Evolutionary conservation across 2,113 vertebrate species (phyloP).

Genomic region (Cinclus mexicanus): DNA sequence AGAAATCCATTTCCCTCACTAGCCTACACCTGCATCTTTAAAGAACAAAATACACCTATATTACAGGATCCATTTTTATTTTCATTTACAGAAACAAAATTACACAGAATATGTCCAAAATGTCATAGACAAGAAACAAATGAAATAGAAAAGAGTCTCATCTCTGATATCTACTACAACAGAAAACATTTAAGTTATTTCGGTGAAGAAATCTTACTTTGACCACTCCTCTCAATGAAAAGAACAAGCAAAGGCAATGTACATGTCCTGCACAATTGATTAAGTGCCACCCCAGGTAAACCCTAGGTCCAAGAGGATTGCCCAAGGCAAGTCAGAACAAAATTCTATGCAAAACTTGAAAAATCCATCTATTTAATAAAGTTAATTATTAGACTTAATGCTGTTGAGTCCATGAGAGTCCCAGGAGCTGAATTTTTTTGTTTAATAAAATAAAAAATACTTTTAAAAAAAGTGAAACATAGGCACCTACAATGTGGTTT

Average conservation of each 20-base stretch:
- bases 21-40: not conserved
- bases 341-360: not conserved
- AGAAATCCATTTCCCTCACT: not conserved
- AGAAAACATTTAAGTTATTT: not conserved
- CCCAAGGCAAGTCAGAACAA: not conserved
- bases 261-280: not conserved
- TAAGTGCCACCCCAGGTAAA: not conserved
- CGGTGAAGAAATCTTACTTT: not conserved
- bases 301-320: not conserved
- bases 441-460: not conserved
- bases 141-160: not conserved
- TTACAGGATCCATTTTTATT: not conserved
- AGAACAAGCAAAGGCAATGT: not conserved
- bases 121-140: not conserved
- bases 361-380: not conserved
- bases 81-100: not conserved
- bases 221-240: not conserved
- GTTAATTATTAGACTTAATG: not conserved
- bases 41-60: not conserved
- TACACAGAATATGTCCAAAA: not conserved
- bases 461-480: not conserved
- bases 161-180: not conserved
- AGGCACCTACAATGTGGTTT: not conserved
- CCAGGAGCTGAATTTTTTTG: not conserved
- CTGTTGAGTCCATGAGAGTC: not conserved